These are phyloP conservation scores for Chalcosyrphus nemorum DNA, from an alignment of 2,888 invertebrate genomes.

Conservation along the genomic window DNA sequence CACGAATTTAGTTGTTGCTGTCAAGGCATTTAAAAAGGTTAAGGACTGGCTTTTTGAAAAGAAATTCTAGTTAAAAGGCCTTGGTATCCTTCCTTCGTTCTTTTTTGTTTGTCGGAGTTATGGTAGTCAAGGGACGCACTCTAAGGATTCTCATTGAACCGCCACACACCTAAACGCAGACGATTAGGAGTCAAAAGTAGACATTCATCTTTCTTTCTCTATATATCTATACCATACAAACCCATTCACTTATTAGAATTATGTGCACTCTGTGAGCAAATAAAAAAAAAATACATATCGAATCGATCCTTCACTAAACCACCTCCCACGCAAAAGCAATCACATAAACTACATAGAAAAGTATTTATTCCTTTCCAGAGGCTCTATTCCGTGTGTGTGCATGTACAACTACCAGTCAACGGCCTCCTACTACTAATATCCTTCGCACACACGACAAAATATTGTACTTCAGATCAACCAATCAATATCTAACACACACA, in stretches of 20 bases:
- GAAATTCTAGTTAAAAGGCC: too few species aligned
- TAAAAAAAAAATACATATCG: background rate
- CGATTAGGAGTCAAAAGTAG: too few species aligned
- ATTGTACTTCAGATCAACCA: conserved; percentile 43
- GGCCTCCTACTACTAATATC: conserved; percentile 44
- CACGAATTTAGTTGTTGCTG: too few species aligned
- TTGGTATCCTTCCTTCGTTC: too few species aligned
- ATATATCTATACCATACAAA: too few species aligned
- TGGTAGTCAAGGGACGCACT: too few species aligned
- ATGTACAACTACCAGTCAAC: conserved; percentile 4
- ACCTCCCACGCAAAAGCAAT: conserved; percentile 19
- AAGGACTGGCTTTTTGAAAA: too few species aligned
- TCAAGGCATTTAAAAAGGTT: too few species aligned
- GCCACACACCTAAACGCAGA: too few species aligned
- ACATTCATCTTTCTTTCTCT: too few species aligned
- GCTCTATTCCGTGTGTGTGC: conserved; percentile 35
- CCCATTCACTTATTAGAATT: background rate
- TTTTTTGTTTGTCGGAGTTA: too few species aligned
- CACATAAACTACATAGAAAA: conserved; percentile 26
- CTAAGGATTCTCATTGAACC: too few species aligned
- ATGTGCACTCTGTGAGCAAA: background rate
- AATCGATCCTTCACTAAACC: background rate
- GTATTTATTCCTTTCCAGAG: conserved; percentile 19
- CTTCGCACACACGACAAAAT: conserved; percentile 8
- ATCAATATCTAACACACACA: conserved; percentile 64